These are phyloP conservation scores for Cryptus viduatorius DNA, from an alignment of 2,888 invertebrate genomes.

Conservation along the genomic window DNA sequence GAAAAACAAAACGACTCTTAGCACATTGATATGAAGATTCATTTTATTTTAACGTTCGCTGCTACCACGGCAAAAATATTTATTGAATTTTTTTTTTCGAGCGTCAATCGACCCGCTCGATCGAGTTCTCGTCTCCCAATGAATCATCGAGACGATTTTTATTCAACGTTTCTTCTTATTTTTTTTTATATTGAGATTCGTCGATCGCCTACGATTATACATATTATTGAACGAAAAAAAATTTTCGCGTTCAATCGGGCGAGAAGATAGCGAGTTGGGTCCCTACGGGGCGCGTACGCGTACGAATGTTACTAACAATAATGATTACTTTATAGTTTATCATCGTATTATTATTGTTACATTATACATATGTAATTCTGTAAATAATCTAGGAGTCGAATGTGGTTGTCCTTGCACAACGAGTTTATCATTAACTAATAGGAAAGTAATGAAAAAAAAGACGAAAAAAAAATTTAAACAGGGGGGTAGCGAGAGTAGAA, in stretches of 20 bases:
- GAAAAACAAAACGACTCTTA: slow-evolving; percentile 14
- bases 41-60: slow-evolving; percentile 40
- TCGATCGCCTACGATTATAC: slow-evolving; percentile 35
- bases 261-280: slow-evolving; percentile 32
- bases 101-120: slow-evolving; percentile 46
- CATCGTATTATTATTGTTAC: slow-evolving; percentile 57
- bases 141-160: slow-evolving; percentile 26
- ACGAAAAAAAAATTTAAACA: slow-evolving; percentile 10
- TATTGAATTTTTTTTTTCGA: slow-evolving; percentile 56
- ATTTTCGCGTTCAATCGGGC: slow-evolving; percentile 50
- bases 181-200: slow-evolving; percentile 2
- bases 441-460: neutral
- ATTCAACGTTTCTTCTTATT: neutral
- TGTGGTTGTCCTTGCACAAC: slow-evolving; percentile 58
- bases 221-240: neutral
- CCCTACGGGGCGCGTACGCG: slow-evolving; percentile 23
- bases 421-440: slow-evolving; percentile 51
- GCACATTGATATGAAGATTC: slow-evolving; percentile 6
- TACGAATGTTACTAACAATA: slow-evolving; percentile 62
- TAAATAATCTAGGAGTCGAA: slow-evolving; percentile 68
- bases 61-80: slow-evolving; percentile 53
- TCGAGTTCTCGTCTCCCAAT: slow-evolving; percentile 12
- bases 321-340: slow-evolving; percentile 58
- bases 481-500: slow-evolving; percentile 4
- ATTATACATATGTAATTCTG: slow-evolving; percentile 66